Conservation (phyloP, 2,888 invertebrate genomes). For the Yponomeuta malinellus region DNA sequence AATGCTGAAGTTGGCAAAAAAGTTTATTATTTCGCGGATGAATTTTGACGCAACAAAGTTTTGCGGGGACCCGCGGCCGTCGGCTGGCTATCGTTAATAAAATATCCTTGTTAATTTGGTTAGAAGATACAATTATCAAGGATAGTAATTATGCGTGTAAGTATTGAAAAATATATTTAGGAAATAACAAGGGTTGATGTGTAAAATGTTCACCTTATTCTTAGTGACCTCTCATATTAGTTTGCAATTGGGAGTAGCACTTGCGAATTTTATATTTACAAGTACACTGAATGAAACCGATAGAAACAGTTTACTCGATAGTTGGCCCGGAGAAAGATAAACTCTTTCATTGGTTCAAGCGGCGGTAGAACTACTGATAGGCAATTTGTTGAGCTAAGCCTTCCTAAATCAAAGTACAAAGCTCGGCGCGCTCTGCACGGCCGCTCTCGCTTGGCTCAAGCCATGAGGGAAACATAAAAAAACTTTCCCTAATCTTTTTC, state of each 20-base stretch:
- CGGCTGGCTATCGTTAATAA: background rate
- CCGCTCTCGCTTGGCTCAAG: slow-evolving; percentile 17
- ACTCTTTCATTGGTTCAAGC: background rate
- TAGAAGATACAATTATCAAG: background rate
- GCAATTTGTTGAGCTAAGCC: slow-evolving; percentile 30
- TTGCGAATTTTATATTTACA: too few relatives aligned
- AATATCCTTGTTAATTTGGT: background rate
- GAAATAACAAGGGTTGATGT: too few relatives aligned
- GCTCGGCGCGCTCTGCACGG: slow-evolving; percentile 23
- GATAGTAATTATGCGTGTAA: too few relatives aligned
- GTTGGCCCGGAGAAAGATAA: slow-evolving; percentile 17
- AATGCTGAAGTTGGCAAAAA: slow-evolving; percentile 38
- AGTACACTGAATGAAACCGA: background rate
- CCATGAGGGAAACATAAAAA: background rate
- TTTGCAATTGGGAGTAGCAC: too few relatives aligned
- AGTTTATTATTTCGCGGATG: slow-evolving; percentile 48
- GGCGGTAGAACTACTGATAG: slow-evolving; percentile 19
- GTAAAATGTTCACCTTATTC: too few relatives aligned
- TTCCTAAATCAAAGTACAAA: slow-evolving; percentile 29
- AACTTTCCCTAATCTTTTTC: background rate
- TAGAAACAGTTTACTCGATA: slow-evolving; percentile 13
- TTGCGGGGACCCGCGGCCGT: background rate
- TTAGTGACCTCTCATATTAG: too few relatives aligned
- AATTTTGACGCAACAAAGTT: slow-evolving; percentile 28
- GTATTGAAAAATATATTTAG: too few relatives aligned